Base-by-base conservation (phyloP, 2,888 invertebrate species). In the Noctua janthe region DNA sequence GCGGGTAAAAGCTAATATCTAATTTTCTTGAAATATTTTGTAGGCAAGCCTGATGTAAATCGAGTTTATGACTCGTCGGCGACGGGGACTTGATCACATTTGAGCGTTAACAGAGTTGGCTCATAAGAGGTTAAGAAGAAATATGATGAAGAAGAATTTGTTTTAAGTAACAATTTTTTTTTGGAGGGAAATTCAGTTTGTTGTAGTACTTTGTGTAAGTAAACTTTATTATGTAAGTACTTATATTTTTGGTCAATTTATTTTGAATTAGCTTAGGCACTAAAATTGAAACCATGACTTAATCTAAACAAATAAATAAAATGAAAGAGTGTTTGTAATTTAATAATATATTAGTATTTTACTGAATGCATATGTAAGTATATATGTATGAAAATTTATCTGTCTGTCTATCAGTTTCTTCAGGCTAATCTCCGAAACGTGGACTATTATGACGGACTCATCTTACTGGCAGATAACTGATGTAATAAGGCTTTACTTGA, bases 1-100 rank as follows among this genome's bases (percentile, higher is more conserved):
- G 47, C 47, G 47, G 47, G 47, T 3, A 13, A 47, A 47, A 47
- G 47, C 13, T 13, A 13, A 13, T 47, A 83, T 89, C 87, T 91
- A 90, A 92, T 89, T 91, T 88, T 82, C 85, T 82, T 81, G 72
- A 86, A 91, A 91, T 88, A 91, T 91, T 92, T 91, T 88, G 90
- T 87, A 87, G 88, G 87, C 86, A 83, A 86, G 87, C 86, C 83
- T 88, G 86, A 90, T 89, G 90, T 91, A 92, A 91, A 92, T 91
- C 83, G 90, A 90, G 89, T 91, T 92, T 92, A 90, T 82, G 84
- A 85, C 81, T 80, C 83, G 84, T 80, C 82, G 84, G 73, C 79
- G 83, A 72, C 74, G 76, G 83, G 71, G 81, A 47, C 78, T 79
- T 83, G 83, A 78, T 83, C 89, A 87, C 83, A 88, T 87, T 88